Evolutionary conservation across 2,888 invertebrate species (phyloP).

Genomic region (Brachypalpus laphriformis): DNA sequence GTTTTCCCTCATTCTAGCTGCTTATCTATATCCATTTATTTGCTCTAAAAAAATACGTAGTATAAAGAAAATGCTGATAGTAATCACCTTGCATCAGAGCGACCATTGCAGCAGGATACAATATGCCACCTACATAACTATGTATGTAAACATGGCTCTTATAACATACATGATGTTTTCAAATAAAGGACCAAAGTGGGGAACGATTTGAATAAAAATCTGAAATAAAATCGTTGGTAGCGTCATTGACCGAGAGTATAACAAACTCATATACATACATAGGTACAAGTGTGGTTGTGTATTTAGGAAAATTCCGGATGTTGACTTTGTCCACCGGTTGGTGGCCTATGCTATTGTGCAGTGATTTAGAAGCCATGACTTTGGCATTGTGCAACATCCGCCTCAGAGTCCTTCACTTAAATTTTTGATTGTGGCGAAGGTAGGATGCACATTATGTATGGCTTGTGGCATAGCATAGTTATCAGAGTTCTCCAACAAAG

Average conservation of each 20-base stretch:
- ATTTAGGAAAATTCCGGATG: slow-evolving; percentile 2
- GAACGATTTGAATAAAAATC: slow-evolving; percentile 7
- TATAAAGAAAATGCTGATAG: slow-evolving; percentile 36
- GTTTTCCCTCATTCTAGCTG: slow-evolving; percentile 20
- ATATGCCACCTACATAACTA: slow-evolving; percentile 16
- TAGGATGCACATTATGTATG: not conserved
- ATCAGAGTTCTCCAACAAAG: too few relatives aligned
- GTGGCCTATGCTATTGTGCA: not conserved
- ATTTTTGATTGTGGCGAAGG: not conserved
- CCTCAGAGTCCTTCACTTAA: not conserved
- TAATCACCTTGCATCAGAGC: slow-evolving; percentile 34
- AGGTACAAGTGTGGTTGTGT: not conserved
- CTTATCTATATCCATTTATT: slow-evolving; percentile 54
- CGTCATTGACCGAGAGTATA: slow-evolving; percentile 5
- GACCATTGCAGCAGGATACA: not conserved
- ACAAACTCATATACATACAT: not conserved
- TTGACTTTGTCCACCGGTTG: not conserved
- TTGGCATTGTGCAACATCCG: slow-evolving; percentile 6
- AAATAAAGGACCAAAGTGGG: slow-evolving; percentile 17
- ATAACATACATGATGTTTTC: slow-evolving; percentile 1
- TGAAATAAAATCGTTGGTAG: slow-evolving; percentile 13
- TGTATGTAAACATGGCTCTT: slow-evolving; percentile 18
- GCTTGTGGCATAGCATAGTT: not conserved
- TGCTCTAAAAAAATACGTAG: slow-evolving; percentile 17
- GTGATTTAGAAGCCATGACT: slow-evolving; percentile 9